These are phyloP conservation scores for Ophion ventricosus DNA, from an alignment of 2,888 invertebrate species.

Conservation along the genomic window DNA sequence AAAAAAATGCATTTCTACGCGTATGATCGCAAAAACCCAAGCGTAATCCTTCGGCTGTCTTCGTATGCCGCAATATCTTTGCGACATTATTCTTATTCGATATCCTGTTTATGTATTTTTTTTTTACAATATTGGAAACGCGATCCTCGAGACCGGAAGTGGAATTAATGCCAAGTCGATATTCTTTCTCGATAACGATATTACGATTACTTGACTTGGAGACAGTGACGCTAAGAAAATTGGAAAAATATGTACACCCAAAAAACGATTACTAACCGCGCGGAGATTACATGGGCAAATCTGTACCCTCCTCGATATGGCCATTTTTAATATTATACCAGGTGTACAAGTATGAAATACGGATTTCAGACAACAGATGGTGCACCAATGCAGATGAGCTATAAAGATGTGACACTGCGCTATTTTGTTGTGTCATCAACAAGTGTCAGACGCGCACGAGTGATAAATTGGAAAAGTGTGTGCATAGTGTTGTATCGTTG, in stretches of 20 bases:
- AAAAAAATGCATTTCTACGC: conserved; percentile 5
- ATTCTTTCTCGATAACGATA: no score
- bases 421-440: no score
- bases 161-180: conserved; percentile 75
- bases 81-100: background rate
- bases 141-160: conserved; percentile 63
- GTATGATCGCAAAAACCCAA: background rate
- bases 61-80: background rate
- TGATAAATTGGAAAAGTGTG: no score
- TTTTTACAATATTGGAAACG: conserved; percentile 2
- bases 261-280: background rate
- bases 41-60: background rate
- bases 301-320: no score
- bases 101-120: conserved; percentile 4
- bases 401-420: no score
- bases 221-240: background rate
- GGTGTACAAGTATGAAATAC: no score
- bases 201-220: conserved; percentile 36
- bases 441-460: no score
- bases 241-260: background rate
- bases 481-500: no score
- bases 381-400: no score
- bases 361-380: no score
- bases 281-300: no score
- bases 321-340: no score